phyloP scores from a whole-genome alignment of 92 coral and sea anemone species.

The Siderastrea radians region DNA sequence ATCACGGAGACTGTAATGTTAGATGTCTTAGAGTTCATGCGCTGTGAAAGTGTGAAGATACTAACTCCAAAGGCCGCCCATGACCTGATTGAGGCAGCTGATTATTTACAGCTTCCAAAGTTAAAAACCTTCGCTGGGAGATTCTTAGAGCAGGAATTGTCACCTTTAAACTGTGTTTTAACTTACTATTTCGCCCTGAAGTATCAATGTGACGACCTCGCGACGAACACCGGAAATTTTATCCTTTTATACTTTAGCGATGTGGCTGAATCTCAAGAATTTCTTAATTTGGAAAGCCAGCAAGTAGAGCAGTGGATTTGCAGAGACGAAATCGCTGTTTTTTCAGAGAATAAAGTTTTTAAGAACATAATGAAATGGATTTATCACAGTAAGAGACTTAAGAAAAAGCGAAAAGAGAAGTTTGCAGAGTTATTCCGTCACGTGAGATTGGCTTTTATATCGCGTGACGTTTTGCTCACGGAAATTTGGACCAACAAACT shows the following conservation, averaged over 20 bases:
- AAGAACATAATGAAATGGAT: constrained; percentile 1
- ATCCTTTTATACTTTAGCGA: neutral
- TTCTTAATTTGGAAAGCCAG: neutral
- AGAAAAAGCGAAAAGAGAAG: neutral
- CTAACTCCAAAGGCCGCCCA: too few relatives aligned
- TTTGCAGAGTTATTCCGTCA: constrained; percentile 7
- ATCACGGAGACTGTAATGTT: too few relatives aligned
- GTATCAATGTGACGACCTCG: neutral
- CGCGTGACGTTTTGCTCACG: neutral
- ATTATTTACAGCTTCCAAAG: too few relatives aligned
- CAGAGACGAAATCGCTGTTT: neutral
- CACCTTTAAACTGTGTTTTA: neutral
- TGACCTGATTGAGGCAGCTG: too few relatives aligned
- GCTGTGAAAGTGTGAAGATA: too few relatives aligned
- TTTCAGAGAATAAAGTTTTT: neutral
- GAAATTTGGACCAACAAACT: neutral
- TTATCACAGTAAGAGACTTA: neutral
- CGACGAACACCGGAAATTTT: neutral
- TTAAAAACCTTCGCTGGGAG: too few relatives aligned
- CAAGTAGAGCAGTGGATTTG: constrained; percentile 15
- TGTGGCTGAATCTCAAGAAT: neutral
- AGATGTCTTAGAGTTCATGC: too few relatives aligned
- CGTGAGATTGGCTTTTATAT: neutral
- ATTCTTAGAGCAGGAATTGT: neutral
- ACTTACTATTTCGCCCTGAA: constrained; percentile 3